Base-by-base conservation (phyloP, 1,140 invertebrate species). In the Halotydeus destructor region DNA sequence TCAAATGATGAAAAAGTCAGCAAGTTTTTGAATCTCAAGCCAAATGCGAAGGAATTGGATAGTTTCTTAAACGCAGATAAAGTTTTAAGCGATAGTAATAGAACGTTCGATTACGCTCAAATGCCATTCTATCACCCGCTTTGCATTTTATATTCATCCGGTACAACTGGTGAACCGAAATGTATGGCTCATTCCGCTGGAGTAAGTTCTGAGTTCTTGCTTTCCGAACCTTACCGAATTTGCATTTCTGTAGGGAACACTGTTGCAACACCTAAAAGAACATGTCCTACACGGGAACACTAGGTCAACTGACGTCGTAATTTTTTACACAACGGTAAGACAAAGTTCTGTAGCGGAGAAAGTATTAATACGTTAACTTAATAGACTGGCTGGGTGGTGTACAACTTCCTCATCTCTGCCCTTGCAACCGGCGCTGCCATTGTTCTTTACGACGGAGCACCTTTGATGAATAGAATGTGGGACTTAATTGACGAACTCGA, bases 341-440 rank as follows among this genome's bases (percentile, higher is more conserved):
- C n/a, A 6, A n/a, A 34, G 8, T 6, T 5, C n/a, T n/a, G n/a
- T n/a, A n/a, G n/a, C n/a, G n/a, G n/a, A n/a, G n/a, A n/a, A n/a
- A n/a, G n/a, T n/a, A n/a, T n/a, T n/a, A n/a, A n/a, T n/a, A n/a
- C n/a, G n/a, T n/a, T 9, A 30, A 30, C n/a, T 30, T n/a, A n/a
- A n/a, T 35, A 66, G 64, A 62, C 64, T 30, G 69, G 69, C 19
- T 71, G 69, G 70, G 71, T 72, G 67, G 69, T 72, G 69, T 72
- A 68, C 66, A 70, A 72, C 52, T 71, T 69, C 67, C 43, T 68
- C 38, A 55, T 66, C 14, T 49, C 52, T 11, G 52, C 55, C 3
- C 47, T 65, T 19, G 54, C 54, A 22, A 51, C 61, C 5, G 70
- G 70, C 6, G 59, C 63, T 12, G 52, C 64, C n/a, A 59, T 72